phyloP scores from a whole-genome alignment of 2,113 vertebrate genomes.

The Ageneiosus marmoratus region DNA sequence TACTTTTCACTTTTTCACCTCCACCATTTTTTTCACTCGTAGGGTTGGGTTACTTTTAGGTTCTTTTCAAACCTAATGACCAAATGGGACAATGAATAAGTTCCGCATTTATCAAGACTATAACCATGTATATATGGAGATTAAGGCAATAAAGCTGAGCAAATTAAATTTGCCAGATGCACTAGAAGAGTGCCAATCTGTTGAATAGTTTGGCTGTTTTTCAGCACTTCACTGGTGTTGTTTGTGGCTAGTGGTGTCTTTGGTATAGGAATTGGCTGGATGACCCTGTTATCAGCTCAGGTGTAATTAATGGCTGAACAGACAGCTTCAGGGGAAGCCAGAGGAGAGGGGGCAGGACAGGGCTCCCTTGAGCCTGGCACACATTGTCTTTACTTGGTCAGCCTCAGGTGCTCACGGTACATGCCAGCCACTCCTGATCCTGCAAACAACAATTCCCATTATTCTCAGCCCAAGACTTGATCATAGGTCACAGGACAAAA shows the following conservation, averaged over 20 bases:
- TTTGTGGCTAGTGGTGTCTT: constrained; percentile 21
- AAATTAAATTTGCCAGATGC: not conserved
- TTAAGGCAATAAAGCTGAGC: not conserved
- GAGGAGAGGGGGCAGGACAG: constrained; percentile 41
- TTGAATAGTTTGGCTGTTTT: not conserved
- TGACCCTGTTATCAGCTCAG: constrained; percentile 58
- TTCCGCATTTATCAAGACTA: not conserved
- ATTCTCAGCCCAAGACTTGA: not conserved
- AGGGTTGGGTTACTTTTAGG: no score
- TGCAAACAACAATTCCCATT: constrained; percentile 1
- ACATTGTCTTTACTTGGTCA: constrained; percentile 39
- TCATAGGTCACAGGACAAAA: not conserved
- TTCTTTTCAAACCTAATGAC: not conserved
- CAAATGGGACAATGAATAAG: not conserved
- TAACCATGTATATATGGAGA: not conserved
- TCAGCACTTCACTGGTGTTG: not conserved
- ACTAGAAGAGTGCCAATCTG: not conserved
- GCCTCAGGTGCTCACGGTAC: constrained; percentile 38
- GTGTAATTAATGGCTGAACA: constrained; percentile 55
- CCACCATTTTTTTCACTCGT: constrained; percentile 12
- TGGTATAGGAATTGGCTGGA: constrained; percentile 21
- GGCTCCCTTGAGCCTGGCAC: constrained; percentile 31
- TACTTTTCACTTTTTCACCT: constrained; percentile 68
- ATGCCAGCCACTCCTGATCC: not conserved
- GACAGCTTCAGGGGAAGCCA: constrained; percentile 52